A percentile compares a stretch with the other conserved stretches of the same genome.
Conservation (phyloP, 2,113 vertebrate species). For the Neofelis nebulosa region DNA sequence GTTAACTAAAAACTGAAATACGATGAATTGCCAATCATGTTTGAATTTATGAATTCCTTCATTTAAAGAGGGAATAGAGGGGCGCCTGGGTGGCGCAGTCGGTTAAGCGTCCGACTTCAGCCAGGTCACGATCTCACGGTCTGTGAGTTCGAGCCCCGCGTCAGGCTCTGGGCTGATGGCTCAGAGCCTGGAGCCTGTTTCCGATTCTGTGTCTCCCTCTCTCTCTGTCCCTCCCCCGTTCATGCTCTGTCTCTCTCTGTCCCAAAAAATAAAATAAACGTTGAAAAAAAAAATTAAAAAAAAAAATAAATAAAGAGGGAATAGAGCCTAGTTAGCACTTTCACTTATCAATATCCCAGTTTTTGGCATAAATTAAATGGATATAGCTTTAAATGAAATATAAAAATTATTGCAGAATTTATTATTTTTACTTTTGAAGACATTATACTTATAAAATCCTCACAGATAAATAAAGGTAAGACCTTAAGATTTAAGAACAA, state of each 20-base stretch:
- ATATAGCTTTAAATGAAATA: slow-evolving; percentile 32
- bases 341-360: not conserved
- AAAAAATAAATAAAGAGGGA: too few relatives aligned
- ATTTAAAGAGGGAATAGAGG: not conserved
- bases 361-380: slow-evolving; percentile 9
- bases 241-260: too few relatives aligned
- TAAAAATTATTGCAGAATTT: not conserved
- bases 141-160: too few relatives aligned
- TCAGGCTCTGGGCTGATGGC: too few relatives aligned
- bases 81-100: too few relatives aligned
- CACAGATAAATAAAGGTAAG: slow-evolving; percentile 16
- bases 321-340: not conserved
- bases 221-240: too few relatives aligned
- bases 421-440: slow-evolving; percentile 45
- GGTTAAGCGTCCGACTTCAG: too few relatives aligned
- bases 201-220: too few relatives aligned
- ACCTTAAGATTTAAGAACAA: not conserved
- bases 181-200: too few relatives aligned
- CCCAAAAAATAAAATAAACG: too few relatives aligned
- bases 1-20: not conserved
- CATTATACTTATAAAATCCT: not conserved
- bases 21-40: not conserved
- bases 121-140: too few relatives aligned
- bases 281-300: too few relatives aligned
- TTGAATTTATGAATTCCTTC: not conserved